Conservation (phyloP, 1,140 invertebrate species). For the Maconellicoccus hirsutus region DNA sequence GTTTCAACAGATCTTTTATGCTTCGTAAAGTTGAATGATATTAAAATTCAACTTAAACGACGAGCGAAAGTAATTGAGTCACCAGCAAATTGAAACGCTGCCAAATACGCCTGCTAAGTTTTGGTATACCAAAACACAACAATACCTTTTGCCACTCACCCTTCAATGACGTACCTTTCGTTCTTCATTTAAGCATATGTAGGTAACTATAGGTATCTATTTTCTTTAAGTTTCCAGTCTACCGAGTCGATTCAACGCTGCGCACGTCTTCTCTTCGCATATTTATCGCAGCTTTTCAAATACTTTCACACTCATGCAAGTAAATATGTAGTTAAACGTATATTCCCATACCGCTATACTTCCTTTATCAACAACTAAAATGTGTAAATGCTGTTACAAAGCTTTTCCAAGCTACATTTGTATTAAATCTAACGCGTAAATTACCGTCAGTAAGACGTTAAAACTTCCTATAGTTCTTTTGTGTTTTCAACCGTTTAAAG, state of each 20-base stretch:
- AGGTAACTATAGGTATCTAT: no score
- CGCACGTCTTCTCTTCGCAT: no score
- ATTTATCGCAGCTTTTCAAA: no score
- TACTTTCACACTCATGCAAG: no score
- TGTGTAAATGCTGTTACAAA: not conserved
- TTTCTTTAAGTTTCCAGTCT: no score
- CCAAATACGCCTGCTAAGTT: not conserved
- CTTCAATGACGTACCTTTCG: no score
- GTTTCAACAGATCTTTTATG: no score
- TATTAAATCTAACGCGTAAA: not conserved
- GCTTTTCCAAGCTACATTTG: not conserved
- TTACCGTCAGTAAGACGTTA: not conserved
- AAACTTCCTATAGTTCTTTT: not conserved
- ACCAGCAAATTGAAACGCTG: not conserved
- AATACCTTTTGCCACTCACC: no score
- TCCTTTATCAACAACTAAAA: not conserved
- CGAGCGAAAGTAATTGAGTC: not conserved
- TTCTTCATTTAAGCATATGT: no score
- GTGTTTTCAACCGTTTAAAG: constrained; percentile 1
- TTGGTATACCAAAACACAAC: not conserved
- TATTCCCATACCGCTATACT: no score
- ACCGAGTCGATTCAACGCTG: no score
- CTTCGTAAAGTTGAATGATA: not conserved
- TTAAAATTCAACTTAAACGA: not conserved
- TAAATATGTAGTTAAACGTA: no score